Conservation (phyloP, 2,888 invertebrate species). For the Eretmocerus hayati region DNA sequence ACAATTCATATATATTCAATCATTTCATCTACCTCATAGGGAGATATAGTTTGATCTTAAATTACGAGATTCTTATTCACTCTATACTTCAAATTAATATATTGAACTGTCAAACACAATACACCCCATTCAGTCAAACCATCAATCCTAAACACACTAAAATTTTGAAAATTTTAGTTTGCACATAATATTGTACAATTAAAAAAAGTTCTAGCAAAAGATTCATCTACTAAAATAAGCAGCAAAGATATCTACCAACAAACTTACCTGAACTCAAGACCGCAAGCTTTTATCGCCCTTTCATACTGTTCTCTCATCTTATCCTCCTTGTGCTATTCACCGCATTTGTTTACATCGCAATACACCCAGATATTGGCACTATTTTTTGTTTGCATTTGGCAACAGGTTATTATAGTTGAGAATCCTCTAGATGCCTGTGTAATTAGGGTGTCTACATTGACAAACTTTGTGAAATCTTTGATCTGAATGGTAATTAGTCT, state of each 20-base stretch:
- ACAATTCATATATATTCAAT: too few relatives aligned
- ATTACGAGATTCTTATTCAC: background rate
- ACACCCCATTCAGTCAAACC: background rate
- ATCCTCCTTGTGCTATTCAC: slow-evolving; percentile 66
- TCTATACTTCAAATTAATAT: background rate
- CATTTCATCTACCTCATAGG: too few relatives aligned
- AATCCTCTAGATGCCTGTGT: too few relatives aligned
- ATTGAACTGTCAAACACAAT: background rate
- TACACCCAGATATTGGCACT: slow-evolving; percentile 98
- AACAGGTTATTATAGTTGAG: too few relatives aligned
- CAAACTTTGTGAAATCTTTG: too few relatives aligned
- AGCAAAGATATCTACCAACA: background rate
- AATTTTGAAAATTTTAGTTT: too few relatives aligned
- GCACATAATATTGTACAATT: too few relatives aligned
- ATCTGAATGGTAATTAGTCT: too few relatives aligned
- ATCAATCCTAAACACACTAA: background rate
- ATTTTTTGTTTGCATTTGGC: too few relatives aligned
- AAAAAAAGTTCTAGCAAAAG: too few relatives aligned
- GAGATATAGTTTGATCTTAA: background rate
- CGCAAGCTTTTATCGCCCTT: slow-evolving; percentile 78
- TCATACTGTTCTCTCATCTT: slow-evolving; percentile 79
- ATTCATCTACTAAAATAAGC: too few relatives aligned
- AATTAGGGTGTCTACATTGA: too few relatives aligned
- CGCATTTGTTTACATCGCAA: slow-evolving; percentile 86
- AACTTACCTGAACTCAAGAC: slow-evolving; percentile 74